Evolutionary conservation across 2,797 vertebrate genomes (phyloP).

Genomic region (Avahi laniger): DNA sequence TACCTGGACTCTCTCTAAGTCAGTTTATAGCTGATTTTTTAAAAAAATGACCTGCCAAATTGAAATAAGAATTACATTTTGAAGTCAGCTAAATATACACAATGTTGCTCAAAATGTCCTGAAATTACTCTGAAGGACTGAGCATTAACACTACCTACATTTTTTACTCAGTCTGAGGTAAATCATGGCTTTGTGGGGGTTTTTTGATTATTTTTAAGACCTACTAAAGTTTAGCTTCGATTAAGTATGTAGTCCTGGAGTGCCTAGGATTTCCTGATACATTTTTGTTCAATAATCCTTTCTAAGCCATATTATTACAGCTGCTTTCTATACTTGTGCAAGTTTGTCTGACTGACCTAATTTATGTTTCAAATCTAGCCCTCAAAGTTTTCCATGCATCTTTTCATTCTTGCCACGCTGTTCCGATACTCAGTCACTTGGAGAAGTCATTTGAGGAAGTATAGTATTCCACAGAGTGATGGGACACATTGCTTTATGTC

Average conservation of each 20-base stretch:
- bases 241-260: background rate
- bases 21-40: background rate
- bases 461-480: background rate
- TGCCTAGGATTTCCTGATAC: background rate
- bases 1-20: background rate
- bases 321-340: background rate
- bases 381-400: background rate
- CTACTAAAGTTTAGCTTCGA: background rate
- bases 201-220: background rate
- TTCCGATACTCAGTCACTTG: background rate
- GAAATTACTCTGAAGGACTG: background rate
- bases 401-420: background rate
- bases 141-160: background rate
- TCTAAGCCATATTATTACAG: background rate
- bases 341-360: slow-evolving; percentile 4
- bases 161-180: background rate
- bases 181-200: background rate
- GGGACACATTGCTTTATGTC: background rate
- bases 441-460: background rate
- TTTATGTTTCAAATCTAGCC: slow-evolving; percentile 9
- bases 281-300: slow-evolving; percentile 7
- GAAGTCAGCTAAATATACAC: background rate
- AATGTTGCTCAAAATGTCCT: background rate
- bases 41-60: background rate
- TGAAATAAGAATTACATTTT: slow-evolving; percentile 1